Conservation (phyloP, 1,140 invertebrate species). For the Lasaia peninsularis region DNA sequence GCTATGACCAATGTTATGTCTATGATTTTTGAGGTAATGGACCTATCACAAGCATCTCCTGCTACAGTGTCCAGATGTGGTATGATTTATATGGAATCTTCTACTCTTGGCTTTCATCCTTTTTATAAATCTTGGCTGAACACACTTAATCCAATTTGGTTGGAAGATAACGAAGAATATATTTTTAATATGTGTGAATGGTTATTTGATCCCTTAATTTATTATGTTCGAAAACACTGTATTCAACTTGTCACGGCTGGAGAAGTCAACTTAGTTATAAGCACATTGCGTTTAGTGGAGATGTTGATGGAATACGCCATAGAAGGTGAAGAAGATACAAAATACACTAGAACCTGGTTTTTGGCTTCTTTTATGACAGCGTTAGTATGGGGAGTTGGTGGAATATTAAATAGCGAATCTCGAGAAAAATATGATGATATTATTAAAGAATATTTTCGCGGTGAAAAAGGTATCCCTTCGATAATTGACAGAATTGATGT, state of each 20-base stretch:
- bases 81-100: slow-evolving; percentile 95
- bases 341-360: slow-evolving; percentile 83
- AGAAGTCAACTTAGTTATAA: slow-evolving; percentile 85
- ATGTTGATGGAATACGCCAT: slow-evolving; percentile 87
- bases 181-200: slow-evolving; percentile 86
- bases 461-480: slow-evolving; percentile 82
- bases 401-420: slow-evolving; percentile 85
- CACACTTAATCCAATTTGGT: slow-evolving; percentile 81
- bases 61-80: slow-evolving; percentile 96
- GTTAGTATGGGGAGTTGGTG: slow-evolving; percentile 90
- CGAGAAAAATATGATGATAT: slow-evolving; percentile 85
- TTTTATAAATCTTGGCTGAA: slow-evolving; percentile 89
- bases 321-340: slow-evolving; percentile 81
- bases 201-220: slow-evolving; percentile 83
- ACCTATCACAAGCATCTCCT: slow-evolving; percentile 91
- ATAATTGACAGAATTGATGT: slow-evolving; percentile 83
- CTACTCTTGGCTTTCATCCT: slow-evolving; percentile 83
- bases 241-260: slow-evolving; percentile 83
- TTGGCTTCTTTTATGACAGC: slow-evolving; percentile 88
- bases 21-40: slow-evolving; percentile 96
- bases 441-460: slow-evolving; percentile 78
- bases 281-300: slow-evolving; percentile 85
- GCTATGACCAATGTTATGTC: slow-evolving; percentile 91
- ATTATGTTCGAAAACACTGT: slow-evolving; percentile 83
- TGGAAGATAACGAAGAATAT: slow-evolving; percentile 79